Percentiles rank a stretch among this genome's conserved stretches.
Evolutionary conservation across 2,888 invertebrate genomes (phyloP).

Genomic region (Pantelozetes paolii): DNA sequence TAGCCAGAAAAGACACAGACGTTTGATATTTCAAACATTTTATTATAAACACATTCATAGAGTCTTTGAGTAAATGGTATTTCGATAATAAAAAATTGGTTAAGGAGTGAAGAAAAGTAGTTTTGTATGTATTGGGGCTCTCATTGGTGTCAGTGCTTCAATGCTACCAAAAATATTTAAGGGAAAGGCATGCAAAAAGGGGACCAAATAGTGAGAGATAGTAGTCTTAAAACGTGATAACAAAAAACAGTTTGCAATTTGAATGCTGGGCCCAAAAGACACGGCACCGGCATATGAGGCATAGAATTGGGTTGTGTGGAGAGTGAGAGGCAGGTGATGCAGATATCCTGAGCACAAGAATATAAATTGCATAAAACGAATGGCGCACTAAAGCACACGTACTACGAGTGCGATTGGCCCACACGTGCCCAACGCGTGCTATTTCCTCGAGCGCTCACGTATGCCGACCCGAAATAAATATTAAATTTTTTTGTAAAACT

Average conservation of each 20-base stretch:
- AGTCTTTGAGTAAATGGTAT: background rate
- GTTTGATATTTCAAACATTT: background rate
- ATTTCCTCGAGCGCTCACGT: conserved; percentile 23
- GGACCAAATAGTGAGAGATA: background rate
- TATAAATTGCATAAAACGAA: conserved; percentile 5
- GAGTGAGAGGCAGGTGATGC: conserved; percentile 19
- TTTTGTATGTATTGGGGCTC: too few species aligned
- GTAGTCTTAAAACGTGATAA: background rate
- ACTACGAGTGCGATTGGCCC: background rate
- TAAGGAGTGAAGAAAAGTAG: too few species aligned
- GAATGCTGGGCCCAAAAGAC: background rate
- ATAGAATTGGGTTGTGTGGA: background rate
- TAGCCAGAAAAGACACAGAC: background rate
- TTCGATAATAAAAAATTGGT: background rate
- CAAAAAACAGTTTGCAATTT: background rate
- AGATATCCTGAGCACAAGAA: background rate
- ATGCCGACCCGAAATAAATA: background rate
- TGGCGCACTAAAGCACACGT: background rate
- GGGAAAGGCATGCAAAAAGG: background rate
- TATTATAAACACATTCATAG: background rate
- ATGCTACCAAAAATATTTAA: too few species aligned
- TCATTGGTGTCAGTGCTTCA: too few species aligned
- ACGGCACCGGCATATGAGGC: background rate
- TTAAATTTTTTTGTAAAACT: conserved; percentile 4
- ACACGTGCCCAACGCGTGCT: conserved; percentile 30